phyloP scores from a whole-genome alignment of 2,797 vertebrate genomes.

The Rhyacichthys aspro region DNA sequence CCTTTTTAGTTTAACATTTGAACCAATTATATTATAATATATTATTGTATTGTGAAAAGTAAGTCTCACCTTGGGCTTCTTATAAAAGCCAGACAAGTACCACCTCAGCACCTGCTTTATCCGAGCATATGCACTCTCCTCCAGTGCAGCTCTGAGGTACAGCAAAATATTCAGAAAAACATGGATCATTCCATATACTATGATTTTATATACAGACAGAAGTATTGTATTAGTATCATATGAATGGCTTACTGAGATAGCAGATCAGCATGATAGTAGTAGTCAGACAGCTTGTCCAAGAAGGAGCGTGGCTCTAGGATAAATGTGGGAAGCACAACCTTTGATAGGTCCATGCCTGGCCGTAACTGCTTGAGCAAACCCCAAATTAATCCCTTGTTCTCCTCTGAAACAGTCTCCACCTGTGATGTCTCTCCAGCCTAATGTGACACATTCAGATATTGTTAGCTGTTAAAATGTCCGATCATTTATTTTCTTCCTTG shows the following conservation, averaged over 20 bases:
- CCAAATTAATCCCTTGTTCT: slow-evolving; percentile 94
- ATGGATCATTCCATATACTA: too few relatives aligned
- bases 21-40: too few relatives aligned
- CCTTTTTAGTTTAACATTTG: too few relatives aligned
- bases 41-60: background rate
- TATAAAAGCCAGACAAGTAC: slow-evolving; percentile 99
- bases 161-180: background rate
- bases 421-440: slow-evolving; percentile 89
- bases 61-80: slow-evolving; percentile 92
- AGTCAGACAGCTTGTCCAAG: slow-evolving; percentile 94
- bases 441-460: slow-evolving; percentile 3
- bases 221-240: background rate
- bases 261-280: slow-evolving; percentile 94
- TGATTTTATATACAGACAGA: background rate
- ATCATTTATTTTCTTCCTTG: background rate
- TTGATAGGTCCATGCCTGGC: slow-evolving; percentile 95
- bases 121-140: slow-evolving; percentile 88
- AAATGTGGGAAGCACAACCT: slow-evolving; percentile 94
- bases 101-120: slow-evolving; percentile 94
- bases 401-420: slow-evolving; percentile 92
- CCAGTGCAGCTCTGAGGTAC: slow-evolving; percentile 82
- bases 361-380: slow-evolving; percentile 90
- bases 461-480: background rate
- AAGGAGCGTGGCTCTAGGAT: slow-evolving; percentile 96
- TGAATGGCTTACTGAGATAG: slow-evolving; percentile 88